phyloP scores from a whole-genome alignment of 2,888 invertebrate species.

The Lottia gigantea region DNA sequence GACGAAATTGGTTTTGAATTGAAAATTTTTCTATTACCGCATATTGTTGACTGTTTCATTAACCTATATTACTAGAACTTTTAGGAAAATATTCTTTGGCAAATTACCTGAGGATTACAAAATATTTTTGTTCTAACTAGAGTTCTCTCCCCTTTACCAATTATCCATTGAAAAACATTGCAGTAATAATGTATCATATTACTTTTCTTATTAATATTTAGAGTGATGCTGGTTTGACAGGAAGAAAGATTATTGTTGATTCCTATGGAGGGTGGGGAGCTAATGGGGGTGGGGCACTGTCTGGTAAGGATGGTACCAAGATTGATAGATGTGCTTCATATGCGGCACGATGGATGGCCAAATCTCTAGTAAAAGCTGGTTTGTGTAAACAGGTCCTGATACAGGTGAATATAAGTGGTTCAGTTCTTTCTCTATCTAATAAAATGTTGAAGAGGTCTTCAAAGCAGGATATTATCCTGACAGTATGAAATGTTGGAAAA shows the following conservation, averaged over 20 bases:
- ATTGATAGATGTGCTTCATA: constrained; percentile 95
- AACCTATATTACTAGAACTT: too few species aligned
- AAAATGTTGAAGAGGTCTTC: too few species aligned
- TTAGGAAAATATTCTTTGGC: too few species aligned
- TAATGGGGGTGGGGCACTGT: constrained; percentile 99
- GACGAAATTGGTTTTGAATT: too few species aligned
- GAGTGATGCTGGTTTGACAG: constrained; percentile 96
- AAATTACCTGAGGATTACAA: too few species aligned
- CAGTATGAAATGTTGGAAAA: too few species aligned
- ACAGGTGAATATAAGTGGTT: constrained; percentile 73
- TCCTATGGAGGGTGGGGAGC: constrained; percentile 99
- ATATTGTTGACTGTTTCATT: too few species aligned
- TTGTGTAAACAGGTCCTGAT: constrained; percentile 95
- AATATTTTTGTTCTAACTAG: not conserved
- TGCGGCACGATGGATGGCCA: constrained; percentile 98
- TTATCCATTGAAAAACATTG: too few species aligned
- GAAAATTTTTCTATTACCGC: too few species aligned
- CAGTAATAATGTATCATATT: too few species aligned
- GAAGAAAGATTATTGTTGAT: constrained; percentile 98
- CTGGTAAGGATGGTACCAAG: constrained; percentile 88
- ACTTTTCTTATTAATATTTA: constrained; percentile 62
- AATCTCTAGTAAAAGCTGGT: constrained; percentile 94
- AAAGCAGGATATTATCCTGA: too few species aligned
- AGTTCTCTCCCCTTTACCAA: not conserved
- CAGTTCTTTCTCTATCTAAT: too few species aligned